Base-by-base conservation (phyloP, 1,140 invertebrate genomes). In the Choristoneura fumiferana region DNA sequence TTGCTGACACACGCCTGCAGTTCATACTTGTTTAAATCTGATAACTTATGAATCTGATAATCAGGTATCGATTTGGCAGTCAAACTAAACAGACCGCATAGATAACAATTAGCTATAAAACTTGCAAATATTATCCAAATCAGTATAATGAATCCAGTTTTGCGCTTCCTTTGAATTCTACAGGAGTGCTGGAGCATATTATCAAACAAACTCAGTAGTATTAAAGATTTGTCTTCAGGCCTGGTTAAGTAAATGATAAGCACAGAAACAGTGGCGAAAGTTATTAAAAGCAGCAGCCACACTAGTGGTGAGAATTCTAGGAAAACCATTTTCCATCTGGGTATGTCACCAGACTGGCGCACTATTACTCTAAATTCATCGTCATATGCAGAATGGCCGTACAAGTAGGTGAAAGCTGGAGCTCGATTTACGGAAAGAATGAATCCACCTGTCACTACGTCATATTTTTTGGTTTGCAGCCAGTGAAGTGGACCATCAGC, bases 341-440 rank as follows among this genome's bases (percentile, higher is more conserved):
- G 57, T 0, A 80, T 60, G 4, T 14, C 8, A n/a, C 40, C 43
- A 1, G 84, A 69, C 52, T 54, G 75, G 37, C 73, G 67, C 0
- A 87, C 81, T 4, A 76, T 34, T 9, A 76, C 56, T 5, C 59
- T 61, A 0, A 84, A 8, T 2, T 79, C 67, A 12, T 87, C 84
- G 6, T 38, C 57, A n/a, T 60, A 70, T 6, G 67, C 61, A 12
- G 73, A 52, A 36, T 80, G 73, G 0, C 58, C 61, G 8, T 37
- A 74, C 0, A 83, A 45, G 37, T 67, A 84, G 5, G 55, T 43
- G 56, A 84, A 81, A 0, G 62, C 74, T 1, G 52, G 17, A 0
- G 69, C 70, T 54, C 84, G 67, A 0, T 18, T 29, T 1, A 65
- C 22, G 0, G 71, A 59, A 0, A 87, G 57, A 1, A 84, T 17